A percentile compares a stretch with the other conserved stretches of the same genome.
Conservation (phyloP, 2,888 invertebrate species). For the Malthinus flaveolus region DNA sequence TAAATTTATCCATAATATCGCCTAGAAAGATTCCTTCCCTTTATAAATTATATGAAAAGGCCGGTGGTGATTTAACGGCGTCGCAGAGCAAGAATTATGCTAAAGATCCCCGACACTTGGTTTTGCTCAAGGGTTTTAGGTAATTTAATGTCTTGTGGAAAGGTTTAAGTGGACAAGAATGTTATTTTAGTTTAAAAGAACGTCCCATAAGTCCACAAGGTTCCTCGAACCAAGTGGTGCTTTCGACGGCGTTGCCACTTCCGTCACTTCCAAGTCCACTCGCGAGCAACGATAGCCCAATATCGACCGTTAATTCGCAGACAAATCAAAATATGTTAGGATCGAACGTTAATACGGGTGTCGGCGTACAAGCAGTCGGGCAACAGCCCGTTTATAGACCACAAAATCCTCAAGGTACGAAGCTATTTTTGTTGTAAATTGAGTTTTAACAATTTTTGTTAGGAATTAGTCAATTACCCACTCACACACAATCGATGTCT, state of each 20-base stretch:
- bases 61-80: constrained; percentile 80
- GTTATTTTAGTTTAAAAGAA: constrained; percentile 61
- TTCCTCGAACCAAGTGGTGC: constrained; percentile 48
- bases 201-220: constrained; percentile 67
- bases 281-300: constrained; percentile 61
- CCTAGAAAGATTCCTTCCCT: constrained; percentile 86
- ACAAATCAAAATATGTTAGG: constrained; percentile 52
- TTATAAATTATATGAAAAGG: constrained; percentile 86
- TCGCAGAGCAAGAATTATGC: constrained; percentile 89
- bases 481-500: constrained; percentile 39
- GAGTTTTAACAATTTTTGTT: neutral
- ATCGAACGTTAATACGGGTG: constrained; percentile 40
- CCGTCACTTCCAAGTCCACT: constrained; percentile 60
- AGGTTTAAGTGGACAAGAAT: neutral
- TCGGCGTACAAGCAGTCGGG: constrained; percentile 44
- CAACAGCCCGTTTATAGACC: constrained; percentile 54
- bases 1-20: constrained; percentile 85
- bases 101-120: constrained; percentile 82
- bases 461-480: constrained; percentile 38
- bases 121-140: constrained; percentile 74
- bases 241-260: constrained; percentile 46
- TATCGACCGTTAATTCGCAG: constrained; percentile 45
- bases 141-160: constrained; percentile 40
- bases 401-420: constrained; percentile 43
- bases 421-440: neutral